Conservation (phyloP, 2,113 vertebrate genomes). For the Solea senegalensis region DNA sequence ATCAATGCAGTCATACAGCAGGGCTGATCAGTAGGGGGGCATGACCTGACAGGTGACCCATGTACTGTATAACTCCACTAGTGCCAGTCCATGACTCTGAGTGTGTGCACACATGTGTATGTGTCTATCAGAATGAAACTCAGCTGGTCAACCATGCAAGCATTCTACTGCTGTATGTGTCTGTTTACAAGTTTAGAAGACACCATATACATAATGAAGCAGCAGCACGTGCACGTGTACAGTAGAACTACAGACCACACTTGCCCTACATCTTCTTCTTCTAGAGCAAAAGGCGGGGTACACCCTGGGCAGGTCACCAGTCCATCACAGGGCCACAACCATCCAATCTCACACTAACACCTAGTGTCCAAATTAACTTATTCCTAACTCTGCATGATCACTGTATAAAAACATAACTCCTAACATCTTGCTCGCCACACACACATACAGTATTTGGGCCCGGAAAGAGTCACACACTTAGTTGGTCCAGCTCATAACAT, state of each 20-base stretch:
- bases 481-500: no score
- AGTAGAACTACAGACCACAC: background rate
- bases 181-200: constrained; percentile 58
- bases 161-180: constrained; percentile 32
- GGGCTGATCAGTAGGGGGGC: constrained; percentile 70
- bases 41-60: constrained; percentile 80
- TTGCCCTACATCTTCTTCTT: no score
- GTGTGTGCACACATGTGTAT: constrained; percentile 26
- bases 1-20: constrained; percentile 77
- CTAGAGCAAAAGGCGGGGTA: no score
- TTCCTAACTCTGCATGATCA: no score
- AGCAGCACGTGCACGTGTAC: constrained; percentile 12
- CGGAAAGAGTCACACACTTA: no score
- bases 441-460: no score
- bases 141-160: constrained; percentile 68
- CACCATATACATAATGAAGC: constrained; percentile 25
- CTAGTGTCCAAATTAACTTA: no score
- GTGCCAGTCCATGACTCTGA: constrained; percentile 59
- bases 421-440: no score
- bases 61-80: constrained; percentile 62
- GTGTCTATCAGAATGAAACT: constrained; percentile 67
- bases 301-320: no score
- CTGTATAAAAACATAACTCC: no score
- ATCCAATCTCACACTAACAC: no score
- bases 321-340: no score